These are phyloP conservation scores for Microplitis deprimator DNA, from an alignment of 2,888 invertebrate genomes.

Conservation along the genomic window DNA sequence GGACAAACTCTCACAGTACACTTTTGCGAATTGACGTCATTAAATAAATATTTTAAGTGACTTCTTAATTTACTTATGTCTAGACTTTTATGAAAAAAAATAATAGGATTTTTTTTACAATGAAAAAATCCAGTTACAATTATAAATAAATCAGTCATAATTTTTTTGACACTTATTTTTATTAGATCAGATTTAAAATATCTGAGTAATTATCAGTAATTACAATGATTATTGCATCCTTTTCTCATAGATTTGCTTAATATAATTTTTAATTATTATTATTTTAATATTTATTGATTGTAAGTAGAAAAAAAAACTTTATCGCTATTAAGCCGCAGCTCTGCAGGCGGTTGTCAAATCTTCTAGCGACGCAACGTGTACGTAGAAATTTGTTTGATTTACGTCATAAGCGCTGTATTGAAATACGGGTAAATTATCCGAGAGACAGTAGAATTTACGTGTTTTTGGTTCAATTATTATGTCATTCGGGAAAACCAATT, in stretches of 20 bases:
- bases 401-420: constrained; percentile 52
- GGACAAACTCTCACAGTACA: too few relatives aligned
- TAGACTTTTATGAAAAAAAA: too few relatives aligned
- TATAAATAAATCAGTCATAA: too few relatives aligned
- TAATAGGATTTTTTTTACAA: too few relatives aligned
- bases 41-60: too few relatives aligned
- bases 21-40: too few relatives aligned
- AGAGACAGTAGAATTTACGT: constrained; percentile 61
- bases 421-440: constrained; percentile 64
- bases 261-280: constrained; percentile 40
- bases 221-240: not conserved
- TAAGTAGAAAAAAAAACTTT: constrained; percentile 38
- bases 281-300: not conserved
- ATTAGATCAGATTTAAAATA: too few relatives aligned
- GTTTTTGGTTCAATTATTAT: constrained; percentile 66
- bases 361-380: constrained; percentile 54
- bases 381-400: constrained; percentile 54
- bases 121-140: too few relatives aligned
- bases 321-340: not conserved
- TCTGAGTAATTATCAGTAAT: not conserved
- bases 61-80: too few relatives aligned
- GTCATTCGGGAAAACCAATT: constrained; percentile 85
- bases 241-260: constrained; percentile 24
- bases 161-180: too few relatives aligned
- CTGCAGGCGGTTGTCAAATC: constrained; percentile 49